These are phyloP conservation scores for Cavia aperea DNA, from an alignment of 2,113 vertebrate genomes.

Conservation along the genomic window DNA sequence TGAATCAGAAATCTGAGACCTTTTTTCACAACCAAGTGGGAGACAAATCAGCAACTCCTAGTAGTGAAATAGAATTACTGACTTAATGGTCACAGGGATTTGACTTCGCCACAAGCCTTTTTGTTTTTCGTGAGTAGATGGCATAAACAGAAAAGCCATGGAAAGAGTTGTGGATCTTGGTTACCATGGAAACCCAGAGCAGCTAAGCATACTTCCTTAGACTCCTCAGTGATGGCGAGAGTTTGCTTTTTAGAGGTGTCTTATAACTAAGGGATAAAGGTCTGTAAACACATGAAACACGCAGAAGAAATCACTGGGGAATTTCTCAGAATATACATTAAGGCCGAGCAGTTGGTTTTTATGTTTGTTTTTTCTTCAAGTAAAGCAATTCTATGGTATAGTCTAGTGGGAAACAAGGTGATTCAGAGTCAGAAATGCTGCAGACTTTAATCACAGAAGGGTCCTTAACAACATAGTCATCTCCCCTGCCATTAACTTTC, in stretches of 20 bases:
- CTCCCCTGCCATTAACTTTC: fast-evolving
- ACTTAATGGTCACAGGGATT: background rate
- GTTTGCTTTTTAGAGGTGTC: background rate
- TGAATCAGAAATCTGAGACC: background rate
- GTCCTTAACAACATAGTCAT: fast-evolving
- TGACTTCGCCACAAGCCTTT: background rate
- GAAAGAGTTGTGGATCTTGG: background rate
- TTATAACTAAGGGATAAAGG: background rate
- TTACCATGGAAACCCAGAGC: constrained; percentile 11
- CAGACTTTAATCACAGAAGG: fast-evolving
- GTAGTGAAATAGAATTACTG: background rate
- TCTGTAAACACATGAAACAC: background rate
- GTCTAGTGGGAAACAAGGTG: fast-evolving
- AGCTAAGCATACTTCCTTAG: background rate
- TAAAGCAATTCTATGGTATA: fast-evolving
- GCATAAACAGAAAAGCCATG: background rate
- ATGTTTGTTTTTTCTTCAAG: background rate
- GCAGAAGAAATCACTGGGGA: background rate
- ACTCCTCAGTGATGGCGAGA: background rate
- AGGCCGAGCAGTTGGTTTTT: background rate
- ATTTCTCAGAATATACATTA: background rate
- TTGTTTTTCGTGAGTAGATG: background rate
- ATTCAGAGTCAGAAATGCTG: fast-evolving
- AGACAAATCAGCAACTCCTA: background rate
- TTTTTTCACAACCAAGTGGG: background rate